Conservation (phyloP, 1,140 invertebrate species). For the Paramacrobiotus metropolitanus region DNA sequence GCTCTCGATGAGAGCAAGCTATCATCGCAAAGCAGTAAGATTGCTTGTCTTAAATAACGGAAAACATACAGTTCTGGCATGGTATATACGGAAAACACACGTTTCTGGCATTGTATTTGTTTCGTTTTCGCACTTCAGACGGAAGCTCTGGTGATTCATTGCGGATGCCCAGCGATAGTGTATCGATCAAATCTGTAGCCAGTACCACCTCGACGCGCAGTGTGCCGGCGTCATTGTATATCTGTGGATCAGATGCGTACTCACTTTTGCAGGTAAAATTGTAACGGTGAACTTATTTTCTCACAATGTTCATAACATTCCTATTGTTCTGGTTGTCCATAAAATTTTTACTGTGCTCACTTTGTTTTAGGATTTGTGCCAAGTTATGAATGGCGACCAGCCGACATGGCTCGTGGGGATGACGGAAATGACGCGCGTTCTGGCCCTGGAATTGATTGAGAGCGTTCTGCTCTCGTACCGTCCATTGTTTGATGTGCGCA, state of each 20-base stretch:
- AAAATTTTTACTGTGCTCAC: constrained; percentile 11
- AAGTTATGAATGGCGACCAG: constrained; percentile 83
- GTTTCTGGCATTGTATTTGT: too few species aligned
- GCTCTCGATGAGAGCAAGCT: constrained; percentile 37
- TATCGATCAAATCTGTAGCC: too few species aligned
- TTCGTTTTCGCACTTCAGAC: too few species aligned
- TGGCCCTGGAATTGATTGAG: constrained; percentile 81
- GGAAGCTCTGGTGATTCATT: too few species aligned
- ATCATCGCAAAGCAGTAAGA: too few species aligned
- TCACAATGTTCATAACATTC: too few species aligned
- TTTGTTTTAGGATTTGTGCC: constrained; percentile 56
- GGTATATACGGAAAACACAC: too few species aligned
- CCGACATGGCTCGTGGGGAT: constrained; percentile 81
- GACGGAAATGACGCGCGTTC: constrained; percentile 86
- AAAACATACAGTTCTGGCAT: too few species aligned
- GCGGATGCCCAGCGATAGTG: too few species aligned
- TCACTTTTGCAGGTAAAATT: constrained; percentile 63
- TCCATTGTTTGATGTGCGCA: constrained; percentile 57
- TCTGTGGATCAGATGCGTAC: constrained; percentile 80
- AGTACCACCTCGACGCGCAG: too few species aligned
- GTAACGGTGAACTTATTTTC: constrained; percentile 8
- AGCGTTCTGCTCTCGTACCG: constrained; percentile 73
- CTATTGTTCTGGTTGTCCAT: constrained; percentile 9
- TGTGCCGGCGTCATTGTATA: constrained; percentile 50
- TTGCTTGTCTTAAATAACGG: too few species aligned